Conservation (phyloP, 23 tunicate species). For the Aplidium turbinatum region DNA sequence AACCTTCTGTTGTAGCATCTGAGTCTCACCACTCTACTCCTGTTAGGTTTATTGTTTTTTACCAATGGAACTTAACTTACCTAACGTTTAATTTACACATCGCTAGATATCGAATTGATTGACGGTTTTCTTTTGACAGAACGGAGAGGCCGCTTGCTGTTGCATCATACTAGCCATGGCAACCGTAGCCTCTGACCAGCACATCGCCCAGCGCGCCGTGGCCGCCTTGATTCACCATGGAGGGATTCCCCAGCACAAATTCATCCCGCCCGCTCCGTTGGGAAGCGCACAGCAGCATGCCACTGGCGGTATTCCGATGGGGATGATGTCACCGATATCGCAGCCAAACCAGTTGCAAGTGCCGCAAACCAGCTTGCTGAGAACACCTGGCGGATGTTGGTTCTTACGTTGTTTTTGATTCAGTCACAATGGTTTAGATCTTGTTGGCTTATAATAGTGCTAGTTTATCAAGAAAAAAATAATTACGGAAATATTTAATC, state of each 20-base stretch:
- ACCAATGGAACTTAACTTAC: too few species aligned
- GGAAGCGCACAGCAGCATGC: not conserved
- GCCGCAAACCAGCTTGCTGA: constrained; percentile 16
- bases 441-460: too few species aligned
- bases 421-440: not conserved
- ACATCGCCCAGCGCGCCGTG: constrained; percentile 58
- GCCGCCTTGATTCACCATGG: constrained; percentile 71
- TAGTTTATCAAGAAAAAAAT: too few species aligned
- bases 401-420: not conserved
- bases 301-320: constrained; percentile 2
- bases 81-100: too few species aligned
- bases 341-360: constrained; percentile 10
- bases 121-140: constrained; percentile 31
- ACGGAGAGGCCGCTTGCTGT: constrained; percentile 88
- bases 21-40: too few species aligned
- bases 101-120: too few species aligned
- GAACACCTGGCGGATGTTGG: constrained; percentile 77
- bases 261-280: constrained; percentile 16
- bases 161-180: constrained; percentile 91
- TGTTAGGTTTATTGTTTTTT: too few species aligned
- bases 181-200: constrained; percentile 55
- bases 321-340: constrained; percentile 53
- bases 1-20: too few species aligned
- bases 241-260: constrained; percentile 32
- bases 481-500: not conserved